Evolutionary conservation across 1,140 invertebrate species (phyloP), one percentile per base, ranked within the genome.

Genomic region (Nymphalis io): DNA sequence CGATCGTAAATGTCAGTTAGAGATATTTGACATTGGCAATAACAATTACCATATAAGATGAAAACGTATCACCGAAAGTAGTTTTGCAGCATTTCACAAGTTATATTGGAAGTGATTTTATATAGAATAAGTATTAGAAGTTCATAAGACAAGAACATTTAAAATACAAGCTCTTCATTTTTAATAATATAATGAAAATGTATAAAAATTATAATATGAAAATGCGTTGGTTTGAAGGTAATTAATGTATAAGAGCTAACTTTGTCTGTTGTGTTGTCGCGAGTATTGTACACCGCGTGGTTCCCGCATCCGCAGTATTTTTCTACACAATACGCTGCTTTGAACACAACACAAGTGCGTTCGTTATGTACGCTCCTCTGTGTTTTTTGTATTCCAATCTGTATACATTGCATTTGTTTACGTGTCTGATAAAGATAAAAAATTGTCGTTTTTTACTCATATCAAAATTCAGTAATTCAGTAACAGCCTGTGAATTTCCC

Each of bases 311-410:
- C 66, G 11, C 67, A 42, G 33, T 38, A 38, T 75, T 53, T 61
- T 74, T 60, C 46, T 23, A 60, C 55, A 74, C 60, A 74, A 69
- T 67, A 57, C 63, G 71, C 76, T 62, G 70, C 76, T 79, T 81
- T 74, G 73, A 82, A 75, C 62, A 73, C 74, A 66, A 44, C 70
- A 74, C 71, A 72, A 80, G 81, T 79, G 72, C 73, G 74, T 84
- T 82, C 79, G 80, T 85, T 85, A 85, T 81, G 75, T 75, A 83
- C 74, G 78, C 75, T 72, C 76, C 76, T 72, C 53, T 72, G 59
- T 73, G 68, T 64, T 69, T 73, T 72, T 75, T 73, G 67, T 68
- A 73, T 66, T 75, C 66, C 58, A 57, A 75, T 72, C 64, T 39
- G 61, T 42, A 27, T n/a, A 42, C 39, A 57, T 42, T 16, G 33